Percentiles rank a stretch among this genome's conserved stretches.
Evolutionary conservation across 92 coral and sea anemone genomes (phyloP).

Genomic region (Parazoanthus atlanticus): DNA sequence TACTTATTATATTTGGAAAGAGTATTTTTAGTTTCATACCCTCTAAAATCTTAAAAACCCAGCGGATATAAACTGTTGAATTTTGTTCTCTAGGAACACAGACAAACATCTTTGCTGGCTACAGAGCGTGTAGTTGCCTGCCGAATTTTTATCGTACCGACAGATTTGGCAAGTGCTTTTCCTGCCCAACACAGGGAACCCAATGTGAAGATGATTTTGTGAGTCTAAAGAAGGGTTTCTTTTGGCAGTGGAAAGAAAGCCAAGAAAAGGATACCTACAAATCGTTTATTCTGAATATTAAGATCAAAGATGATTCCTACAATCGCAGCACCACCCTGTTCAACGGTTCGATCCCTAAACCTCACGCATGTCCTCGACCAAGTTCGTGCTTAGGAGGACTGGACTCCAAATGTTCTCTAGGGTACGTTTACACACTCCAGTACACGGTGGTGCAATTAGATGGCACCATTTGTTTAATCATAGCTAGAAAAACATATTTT

Average conservation of each 20-base stretch:
- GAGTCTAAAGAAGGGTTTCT: background rate
- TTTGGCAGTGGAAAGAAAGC: background rate
- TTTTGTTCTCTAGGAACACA: background rate
- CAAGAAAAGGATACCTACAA: too few relatives aligned
- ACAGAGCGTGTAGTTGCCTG: slow-evolving; percentile 5
- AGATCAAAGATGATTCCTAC: too few relatives aligned
- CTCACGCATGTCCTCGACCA: too few relatives aligned
- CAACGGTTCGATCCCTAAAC: too few relatives aligned
- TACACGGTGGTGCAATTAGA: too few relatives aligned
- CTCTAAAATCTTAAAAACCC: background rate
- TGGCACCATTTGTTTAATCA: too few relatives aligned
- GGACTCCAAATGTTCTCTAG: too few relatives aligned
- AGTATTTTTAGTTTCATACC: background rate
- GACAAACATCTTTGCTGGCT: background rate
- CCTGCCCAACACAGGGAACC: background rate
- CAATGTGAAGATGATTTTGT: background rate
- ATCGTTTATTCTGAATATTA: too few relatives aligned
- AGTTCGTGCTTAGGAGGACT: too few relatives aligned
- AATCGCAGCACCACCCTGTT: too few relatives aligned
- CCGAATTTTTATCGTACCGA: background rate
- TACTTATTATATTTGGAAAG: background rate
- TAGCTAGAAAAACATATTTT: too few relatives aligned
- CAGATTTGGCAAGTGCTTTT: slow-evolving; percentile 2
- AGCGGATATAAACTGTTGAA: background rate
- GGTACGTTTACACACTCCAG: too few relatives aligned